Percentiles rank a stretch among this genome's conserved stretches.
Evolutionary conservation across 2,797 vertebrate species (phyloP).

Genomic region (Tapirus indicus): DNA sequence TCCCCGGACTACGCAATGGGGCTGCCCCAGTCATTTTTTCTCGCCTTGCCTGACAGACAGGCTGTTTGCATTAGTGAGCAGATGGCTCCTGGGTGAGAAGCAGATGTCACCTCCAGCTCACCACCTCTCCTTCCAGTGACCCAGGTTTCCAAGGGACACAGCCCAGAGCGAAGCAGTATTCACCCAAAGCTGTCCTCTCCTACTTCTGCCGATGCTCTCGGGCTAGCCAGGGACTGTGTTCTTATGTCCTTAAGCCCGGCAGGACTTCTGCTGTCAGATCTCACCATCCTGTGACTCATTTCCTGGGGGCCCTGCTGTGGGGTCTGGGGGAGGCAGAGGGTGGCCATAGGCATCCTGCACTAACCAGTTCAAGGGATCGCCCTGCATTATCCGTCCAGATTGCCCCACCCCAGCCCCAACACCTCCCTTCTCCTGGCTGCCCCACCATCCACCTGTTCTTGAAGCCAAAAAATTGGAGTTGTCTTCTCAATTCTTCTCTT

Average conservation of each 20-base stretch:
- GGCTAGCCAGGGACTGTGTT: background rate
- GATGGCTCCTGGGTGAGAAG: conserved; percentile 81
- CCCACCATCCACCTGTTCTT: background rate
- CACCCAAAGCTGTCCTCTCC: background rate
- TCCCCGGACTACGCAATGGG: conserved; percentile 80
- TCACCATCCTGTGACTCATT: background rate
- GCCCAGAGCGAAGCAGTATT: fast-evolving
- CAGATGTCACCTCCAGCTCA: background rate
- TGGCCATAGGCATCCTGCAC: fast-evolving
- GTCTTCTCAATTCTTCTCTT: background rate
- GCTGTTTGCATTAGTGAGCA: conserved; percentile 87
- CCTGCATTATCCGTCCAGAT: fast-evolving
- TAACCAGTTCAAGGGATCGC: background rate
- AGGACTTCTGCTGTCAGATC: background rate
- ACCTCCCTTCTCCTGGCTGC: fast-evolving
- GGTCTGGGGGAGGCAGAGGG: background rate
- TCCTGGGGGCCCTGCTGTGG: background rate
- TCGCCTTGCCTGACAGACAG: conserved; percentile 85
- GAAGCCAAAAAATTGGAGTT: background rate
- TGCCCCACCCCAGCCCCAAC: too few relatives aligned
- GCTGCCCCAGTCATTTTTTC: conserved; percentile 88
- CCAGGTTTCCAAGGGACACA: conserved; percentile 3
- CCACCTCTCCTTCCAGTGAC: conserved; percentile 45
- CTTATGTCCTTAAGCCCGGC: background rate
- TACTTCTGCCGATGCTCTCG: fast-evolving